Evolutionary conservation across 1,140 invertebrate species (phyloP).

Genomic region (Sesamia nonagrioides): DNA sequence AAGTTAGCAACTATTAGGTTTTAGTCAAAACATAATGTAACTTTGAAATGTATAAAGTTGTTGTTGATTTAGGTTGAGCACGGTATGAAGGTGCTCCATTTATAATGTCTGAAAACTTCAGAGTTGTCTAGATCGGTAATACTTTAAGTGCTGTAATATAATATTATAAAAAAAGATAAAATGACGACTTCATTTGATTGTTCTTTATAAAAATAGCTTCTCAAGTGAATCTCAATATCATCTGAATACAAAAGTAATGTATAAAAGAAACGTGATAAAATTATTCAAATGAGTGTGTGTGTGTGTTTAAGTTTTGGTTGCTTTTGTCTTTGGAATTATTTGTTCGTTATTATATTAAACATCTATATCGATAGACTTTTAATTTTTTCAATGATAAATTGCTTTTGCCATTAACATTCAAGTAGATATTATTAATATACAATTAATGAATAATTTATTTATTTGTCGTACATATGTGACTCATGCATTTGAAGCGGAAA

Average conservation of each 20-base stretch:
- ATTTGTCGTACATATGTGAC: neutral
- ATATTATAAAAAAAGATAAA: slow-evolving; percentile 4
- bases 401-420: neutral
- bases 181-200: slow-evolving; percentile 13
- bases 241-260: neutral
- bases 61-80: slow-evolving; percentile 31
- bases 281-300: neutral
- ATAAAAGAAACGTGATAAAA: neutral
- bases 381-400: neutral
- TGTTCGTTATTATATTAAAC: no score
- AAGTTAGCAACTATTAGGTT: slow-evolving; percentile 33
- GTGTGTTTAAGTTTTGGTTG: neutral
- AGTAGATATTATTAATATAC: neutral
- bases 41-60: slow-evolving; percentile 38
- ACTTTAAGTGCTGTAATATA: slow-evolving; percentile 22
- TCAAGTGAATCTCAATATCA: neutral
- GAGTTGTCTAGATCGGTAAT: slow-evolving; percentile 34
- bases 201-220: slow-evolving; percentile 28
- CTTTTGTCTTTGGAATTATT: neutral
- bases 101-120: slow-evolving; percentile 22
- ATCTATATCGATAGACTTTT: no score
- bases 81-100: slow-evolving; percentile 25
- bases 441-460: neutral
- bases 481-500: slow-evolving; percentile 5
- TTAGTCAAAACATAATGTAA: slow-evolving; percentile 29